Percentiles rank a stretch among this genome's conserved stretches.
Evolutionary conservation across 2,797 vertebrate species (phyloP).

Genomic region (Staurois parvus): DNA sequence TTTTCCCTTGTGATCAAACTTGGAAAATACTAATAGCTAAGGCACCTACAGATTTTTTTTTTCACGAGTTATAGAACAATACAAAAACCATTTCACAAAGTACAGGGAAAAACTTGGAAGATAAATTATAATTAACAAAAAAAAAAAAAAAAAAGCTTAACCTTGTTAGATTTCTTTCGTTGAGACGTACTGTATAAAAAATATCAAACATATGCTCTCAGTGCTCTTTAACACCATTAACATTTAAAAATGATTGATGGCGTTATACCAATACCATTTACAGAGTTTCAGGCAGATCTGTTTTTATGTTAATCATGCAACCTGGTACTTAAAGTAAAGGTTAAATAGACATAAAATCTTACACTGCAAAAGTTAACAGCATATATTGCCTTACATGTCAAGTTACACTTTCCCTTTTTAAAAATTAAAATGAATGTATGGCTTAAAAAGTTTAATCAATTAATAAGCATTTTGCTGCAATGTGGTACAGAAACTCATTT

Average conservation of each 20-base stretch:
- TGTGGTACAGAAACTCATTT: background rate
- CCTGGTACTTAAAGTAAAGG: conserved; percentile 81
- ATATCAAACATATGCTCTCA: conserved; percentile 77
- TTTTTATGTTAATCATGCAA: conserved; percentile 80
- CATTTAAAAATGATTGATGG: conserved; percentile 79
- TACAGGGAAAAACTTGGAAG: conserved; percentile 41
- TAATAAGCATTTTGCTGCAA: conserved; percentile 24
- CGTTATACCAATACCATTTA: conserved; percentile 74
- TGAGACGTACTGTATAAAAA: conserved; percentile 74
- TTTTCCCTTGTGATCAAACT: conserved; percentile 43
- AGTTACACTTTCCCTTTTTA: conserved; percentile 55
- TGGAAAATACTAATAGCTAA: conserved; percentile 54
- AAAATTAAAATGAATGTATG: conserved; percentile 65
- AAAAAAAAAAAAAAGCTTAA: conserved; percentile 54
- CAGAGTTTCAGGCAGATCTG: conserved; percentile 79
- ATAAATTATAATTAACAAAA: conserved; percentile 61
- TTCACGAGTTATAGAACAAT: conserved; percentile 27
- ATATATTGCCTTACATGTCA: conserved; percentile 59
- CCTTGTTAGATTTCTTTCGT: conserved; percentile 56
- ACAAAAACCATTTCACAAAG: conserved; percentile 44
- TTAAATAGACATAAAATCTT: conserved; percentile 82
- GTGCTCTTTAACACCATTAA: conserved; percentile 79
- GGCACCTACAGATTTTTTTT: conserved; percentile 27
- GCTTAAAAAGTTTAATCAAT: conserved; percentile 63
- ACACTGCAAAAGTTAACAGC: conserved; percentile 70